These are phyloP conservation scores for Myiopsitta monachus DNA, from an alignment of 2,113 vertebrate species.

Conservation along the genomic window DNA sequence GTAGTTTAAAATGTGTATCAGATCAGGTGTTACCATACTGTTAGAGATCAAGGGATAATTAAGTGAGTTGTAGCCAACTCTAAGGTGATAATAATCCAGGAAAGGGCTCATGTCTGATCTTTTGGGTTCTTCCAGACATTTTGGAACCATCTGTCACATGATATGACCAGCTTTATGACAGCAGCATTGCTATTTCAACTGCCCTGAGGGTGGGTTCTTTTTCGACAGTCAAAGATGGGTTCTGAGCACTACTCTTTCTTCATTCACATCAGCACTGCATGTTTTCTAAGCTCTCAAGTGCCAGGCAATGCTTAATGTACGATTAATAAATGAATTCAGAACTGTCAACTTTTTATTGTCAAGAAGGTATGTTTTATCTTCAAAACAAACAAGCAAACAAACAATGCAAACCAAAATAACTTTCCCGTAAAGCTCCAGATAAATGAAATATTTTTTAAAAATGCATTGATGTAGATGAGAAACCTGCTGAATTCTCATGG, in stretches of 20 bases:
- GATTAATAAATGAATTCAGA: not conserved
- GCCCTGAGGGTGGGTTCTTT: not conserved
- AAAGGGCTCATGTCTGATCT: not conserved
- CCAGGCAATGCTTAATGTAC: not conserved
- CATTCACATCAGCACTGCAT: not conserved
- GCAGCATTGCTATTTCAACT: not conserved
- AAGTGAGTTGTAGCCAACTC: not conserved
- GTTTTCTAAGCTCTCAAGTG: not conserved
- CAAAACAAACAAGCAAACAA: not conserved
- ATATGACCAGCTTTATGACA: not conserved
- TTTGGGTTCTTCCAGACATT: not conserved
- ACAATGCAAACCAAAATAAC: not conserved
- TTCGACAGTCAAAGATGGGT: not conserved
- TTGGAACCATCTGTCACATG: not conserved
- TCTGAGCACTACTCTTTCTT: not conserved
- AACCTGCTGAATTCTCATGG: not conserved
- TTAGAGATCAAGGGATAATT: not conserved
- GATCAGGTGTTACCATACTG: not conserved
- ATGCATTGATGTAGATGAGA: not conserved
- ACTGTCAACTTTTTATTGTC: not conserved
- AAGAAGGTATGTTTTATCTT: not conserved
- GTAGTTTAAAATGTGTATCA: not conserved
- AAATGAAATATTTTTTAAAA: not conserved
- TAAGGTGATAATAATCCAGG: not conserved
- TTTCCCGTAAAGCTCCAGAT: not conserved